Evolutionary conservation across 2,888 invertebrate species (phyloP).

Genomic region (Polydrusus pterygomalis): DNA sequence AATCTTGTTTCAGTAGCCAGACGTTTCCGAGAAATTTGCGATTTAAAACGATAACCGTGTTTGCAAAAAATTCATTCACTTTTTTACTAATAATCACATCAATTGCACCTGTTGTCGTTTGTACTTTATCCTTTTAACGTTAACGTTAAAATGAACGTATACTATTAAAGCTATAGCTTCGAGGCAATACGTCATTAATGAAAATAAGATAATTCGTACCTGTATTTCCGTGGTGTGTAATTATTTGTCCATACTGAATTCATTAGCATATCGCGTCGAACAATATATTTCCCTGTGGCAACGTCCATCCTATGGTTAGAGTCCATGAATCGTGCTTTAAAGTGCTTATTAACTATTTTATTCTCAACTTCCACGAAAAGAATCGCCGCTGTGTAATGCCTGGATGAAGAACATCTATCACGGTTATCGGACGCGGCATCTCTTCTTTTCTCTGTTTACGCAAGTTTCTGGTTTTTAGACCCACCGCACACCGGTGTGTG

Average conservation of each 20-base stretch:
- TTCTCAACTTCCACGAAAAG: conserved; percentile 48
- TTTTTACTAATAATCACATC: no score
- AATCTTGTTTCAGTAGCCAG: no score
- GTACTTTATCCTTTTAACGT: neutral
- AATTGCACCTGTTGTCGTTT: no score
- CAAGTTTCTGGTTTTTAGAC: conserved; percentile 27
- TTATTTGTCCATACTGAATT: conserved; percentile 52
- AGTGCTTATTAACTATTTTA: conserved; percentile 67
- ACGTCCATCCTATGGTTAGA: conserved; percentile 66
- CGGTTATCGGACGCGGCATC: conserved; percentile 47
- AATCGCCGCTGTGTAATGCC: conserved; percentile 31
- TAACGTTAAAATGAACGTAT: neutral
- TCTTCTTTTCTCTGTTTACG: conserved; percentile 39
- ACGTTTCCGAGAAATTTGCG: no score
- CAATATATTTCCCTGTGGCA: conserved; percentile 57
- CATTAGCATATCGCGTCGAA: conserved; percentile 49
- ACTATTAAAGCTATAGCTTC: conserved; percentile 7
- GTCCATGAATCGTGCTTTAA: conserved; percentile 68
- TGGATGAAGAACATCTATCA: conserved; percentile 47
- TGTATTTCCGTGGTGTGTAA: conserved; percentile 40
- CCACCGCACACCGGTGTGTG: conserved; percentile 8
- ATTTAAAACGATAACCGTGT: no score
- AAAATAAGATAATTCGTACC: conserved; percentile 18
- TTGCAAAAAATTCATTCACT: no score
- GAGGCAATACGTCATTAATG: conserved; percentile 17